Evolutionary conservation across 2,113 vertebrate species (phyloP), one percentile per base, ranked within the genome.

Genomic region (Coptodon rendalli): DNA sequence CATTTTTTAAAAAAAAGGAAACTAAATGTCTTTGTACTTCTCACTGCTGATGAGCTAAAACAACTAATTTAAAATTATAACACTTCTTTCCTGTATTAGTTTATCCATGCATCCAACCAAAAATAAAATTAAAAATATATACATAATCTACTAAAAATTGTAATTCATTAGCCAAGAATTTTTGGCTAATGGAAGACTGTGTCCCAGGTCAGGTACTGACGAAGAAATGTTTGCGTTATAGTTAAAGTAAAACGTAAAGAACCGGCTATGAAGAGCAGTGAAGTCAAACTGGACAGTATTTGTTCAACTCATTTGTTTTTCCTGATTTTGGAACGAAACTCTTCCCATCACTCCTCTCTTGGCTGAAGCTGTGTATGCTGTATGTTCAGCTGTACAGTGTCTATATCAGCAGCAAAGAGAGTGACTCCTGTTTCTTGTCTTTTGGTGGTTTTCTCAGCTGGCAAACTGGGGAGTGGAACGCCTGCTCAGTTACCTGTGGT

Each of bases 401-500:
- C 17, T 17, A 76, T 7, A 50, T 76, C 0, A 50, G 40, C 16
- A 16, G 19, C 34, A n/a, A 0, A 40, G 9, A 45, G 3, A 17
- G 17, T 85, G 50, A 85, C 68, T 17, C 59, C 4, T 85, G 13
- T 24, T 24, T 57, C 9, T 31, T 36, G 11, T 53, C 52, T 2
- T 40, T 68, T 10, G 50, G 12, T 43, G 82, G 6, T 7, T 63
- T 68, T 57, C 73, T 45, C 83, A 99, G 99, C 95, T 99, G 98
- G 99, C 96, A 93, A 92, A 95, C 92, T 0, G 97, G 97, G 1
- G 97, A 97, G 12, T 99, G 99, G 99, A 96, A 96, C 0, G 0
- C 95, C 86, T 99, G 99, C 94, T 98, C 98, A 0, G 97, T 96
- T 11, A 95, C 96, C 36, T 99, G 99, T 1, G 98, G 98, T 0